Percentiles rank a stretch among this genome's conserved stretches.
These are phyloP conservation scores for Rhagonycha lutea DNA, from an alignment of 2,888 invertebrate genomes.

Conservation along the genomic window DNA sequence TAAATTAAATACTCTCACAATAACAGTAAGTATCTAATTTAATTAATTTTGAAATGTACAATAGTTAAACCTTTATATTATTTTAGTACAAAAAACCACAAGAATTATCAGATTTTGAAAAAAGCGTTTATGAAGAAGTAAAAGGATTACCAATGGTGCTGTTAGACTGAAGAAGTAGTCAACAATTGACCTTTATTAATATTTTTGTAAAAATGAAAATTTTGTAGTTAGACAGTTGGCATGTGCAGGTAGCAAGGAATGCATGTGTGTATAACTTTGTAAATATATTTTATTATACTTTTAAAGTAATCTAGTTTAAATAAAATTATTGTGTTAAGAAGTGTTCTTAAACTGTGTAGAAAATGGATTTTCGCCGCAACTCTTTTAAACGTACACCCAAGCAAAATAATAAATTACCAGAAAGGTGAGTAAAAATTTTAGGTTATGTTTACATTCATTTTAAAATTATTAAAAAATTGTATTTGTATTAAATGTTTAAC, in stretches of 20 bases:
- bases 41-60: neutral
- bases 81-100: slow-evolving; percentile 79
- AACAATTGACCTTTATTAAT: neutral
- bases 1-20: slow-evolving; percentile 77
- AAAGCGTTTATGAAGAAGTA: slow-evolving; percentile 55
- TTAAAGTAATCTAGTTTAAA: neutral
- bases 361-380: neutral
- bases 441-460: neutral
- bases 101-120: slow-evolving; percentile 71
- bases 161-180: neutral
- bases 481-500: neutral
- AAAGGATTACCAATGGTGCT: slow-evolving; percentile 37
- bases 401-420: neutral
- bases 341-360: neutral
- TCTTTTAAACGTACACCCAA: neutral
- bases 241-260: neutral
- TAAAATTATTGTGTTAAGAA: neutral
- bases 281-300: neutral
- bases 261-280: neutral
- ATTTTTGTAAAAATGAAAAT: no score
- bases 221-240: neutral
- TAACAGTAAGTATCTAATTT: slow-evolving; percentile 62
- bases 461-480: neutral
- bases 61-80: slow-evolving; percentile 27
- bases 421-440: neutral